phyloP scores from a whole-genome alignment of 2,797 vertebrate species.

The Lepidocolaptes lacrymiger region DNA sequence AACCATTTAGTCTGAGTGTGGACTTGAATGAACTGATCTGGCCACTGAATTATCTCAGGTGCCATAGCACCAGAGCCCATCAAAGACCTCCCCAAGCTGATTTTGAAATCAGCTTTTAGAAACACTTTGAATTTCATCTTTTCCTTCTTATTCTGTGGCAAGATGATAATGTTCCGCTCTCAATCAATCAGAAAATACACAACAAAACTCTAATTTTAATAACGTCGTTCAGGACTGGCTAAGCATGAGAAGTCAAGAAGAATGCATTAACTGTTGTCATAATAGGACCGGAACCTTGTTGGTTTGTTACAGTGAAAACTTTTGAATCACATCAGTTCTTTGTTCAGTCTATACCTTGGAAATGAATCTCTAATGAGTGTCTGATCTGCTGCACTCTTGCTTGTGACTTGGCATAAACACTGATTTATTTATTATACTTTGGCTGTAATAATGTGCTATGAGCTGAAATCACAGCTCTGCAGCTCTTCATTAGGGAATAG shows the following conservation, averaged over 20 bases:
- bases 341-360: neutral
- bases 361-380: neutral
- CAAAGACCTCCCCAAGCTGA: neutral
- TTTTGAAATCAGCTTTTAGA: neutral
- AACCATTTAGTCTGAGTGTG: neutral
- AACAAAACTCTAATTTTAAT: neutral
- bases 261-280: neutral
- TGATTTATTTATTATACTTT: slow-evolving; percentile 34
- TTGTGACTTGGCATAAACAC: neutral
- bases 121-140: neutral
- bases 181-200: neutral
- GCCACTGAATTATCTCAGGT: neutral
- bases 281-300: neutral
- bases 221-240: neutral
- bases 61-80: neutral
- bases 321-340: neutral
- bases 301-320: neutral
- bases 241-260: neutral
- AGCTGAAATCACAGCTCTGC: neutral
- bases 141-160: neutral
- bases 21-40: neutral
- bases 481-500: neutral
- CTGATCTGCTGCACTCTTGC: slow-evolving; percentile 8
- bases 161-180: neutral
- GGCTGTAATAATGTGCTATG: neutral